Percentiles rank a stretch among this genome's conserved stretches.
Evolutionary conservation across 2,888 invertebrate species (phyloP).

Genomic region (Nasonia oneida): DNA sequence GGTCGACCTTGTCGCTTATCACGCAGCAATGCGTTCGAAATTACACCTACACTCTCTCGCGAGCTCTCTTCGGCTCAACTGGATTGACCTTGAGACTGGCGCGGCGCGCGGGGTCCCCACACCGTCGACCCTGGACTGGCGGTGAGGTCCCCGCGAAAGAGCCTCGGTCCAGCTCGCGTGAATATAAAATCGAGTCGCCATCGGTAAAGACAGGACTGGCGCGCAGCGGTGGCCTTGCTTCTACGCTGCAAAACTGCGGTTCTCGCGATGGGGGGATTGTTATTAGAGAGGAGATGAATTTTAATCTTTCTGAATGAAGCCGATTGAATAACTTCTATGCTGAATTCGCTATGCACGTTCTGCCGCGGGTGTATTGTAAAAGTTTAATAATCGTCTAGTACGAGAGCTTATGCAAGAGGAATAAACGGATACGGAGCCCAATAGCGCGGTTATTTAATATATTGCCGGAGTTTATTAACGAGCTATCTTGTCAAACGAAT

Average conservation of each 20-base stretch:
- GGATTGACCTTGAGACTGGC: slow-evolving; percentile 25
- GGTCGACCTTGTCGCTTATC: slow-evolving; percentile 3
- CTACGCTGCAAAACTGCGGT: neutral
- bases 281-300: slow-evolving; percentile 2
- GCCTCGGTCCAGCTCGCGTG: neutral
- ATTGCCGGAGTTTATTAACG: neutral
- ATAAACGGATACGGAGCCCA: neutral
- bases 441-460: neutral
- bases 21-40: slow-evolving; percentile 3
- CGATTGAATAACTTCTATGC: neutral
- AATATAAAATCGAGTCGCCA: neutral
- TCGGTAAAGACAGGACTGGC: neutral
- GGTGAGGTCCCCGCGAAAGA: neutral
- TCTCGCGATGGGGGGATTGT: neutral
- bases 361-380: neutral
- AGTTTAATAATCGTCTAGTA: neutral
- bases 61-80: neutral
- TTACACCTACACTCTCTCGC: neutral
- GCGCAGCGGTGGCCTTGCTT: neutral
- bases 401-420: neutral
- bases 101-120: too few species aligned
- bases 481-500: neutral
- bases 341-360: neutral
- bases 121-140: slow-evolving; percentile 22
- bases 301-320: neutral